phyloP scores from a whole-genome alignment of 2,888 invertebrate genomes.

The Matsumyia berberina region DNA sequence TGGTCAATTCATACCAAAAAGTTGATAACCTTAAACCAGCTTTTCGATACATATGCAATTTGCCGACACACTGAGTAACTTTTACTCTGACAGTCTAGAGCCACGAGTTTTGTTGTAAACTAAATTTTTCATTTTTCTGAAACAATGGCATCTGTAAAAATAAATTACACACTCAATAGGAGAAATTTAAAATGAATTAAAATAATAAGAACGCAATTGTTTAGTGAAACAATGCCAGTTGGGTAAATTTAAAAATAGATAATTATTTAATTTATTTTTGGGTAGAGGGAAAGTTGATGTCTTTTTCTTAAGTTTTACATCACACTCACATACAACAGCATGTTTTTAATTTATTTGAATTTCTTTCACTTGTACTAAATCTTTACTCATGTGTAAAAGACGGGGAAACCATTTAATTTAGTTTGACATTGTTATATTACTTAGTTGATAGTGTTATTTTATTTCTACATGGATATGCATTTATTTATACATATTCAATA shows the following conservation, averaged over 20 bases:
- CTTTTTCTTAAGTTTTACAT: slow-evolving; percentile 23
- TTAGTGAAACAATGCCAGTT: slow-evolving; percentile 65
- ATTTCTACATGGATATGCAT: background rate
- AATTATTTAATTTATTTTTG: slow-evolving; percentile 55
- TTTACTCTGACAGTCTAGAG: too few relatives aligned
- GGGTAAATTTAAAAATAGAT: slow-evolving; percentile 51
- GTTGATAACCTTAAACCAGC: too few relatives aligned
- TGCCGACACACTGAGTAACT: too few relatives aligned
- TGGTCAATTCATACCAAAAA: too few relatives aligned
- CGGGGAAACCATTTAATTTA: slow-evolving; percentile 26
- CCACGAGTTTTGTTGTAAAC: too few relatives aligned
- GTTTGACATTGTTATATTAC: slow-evolving; percentile 6
- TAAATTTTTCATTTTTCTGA: too few relatives aligned
- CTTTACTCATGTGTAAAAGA: slow-evolving; percentile 38
- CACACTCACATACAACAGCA: background rate
- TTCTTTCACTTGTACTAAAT: slow-evolving; percentile 28
- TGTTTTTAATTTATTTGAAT: slow-evolving; percentile 32
- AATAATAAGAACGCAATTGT: slow-evolving; percentile 62
- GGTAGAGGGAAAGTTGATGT: slow-evolving; percentile 18
- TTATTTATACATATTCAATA: too few relatives aligned
- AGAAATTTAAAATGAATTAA: slow-evolving; percentile 36
- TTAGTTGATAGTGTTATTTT: slow-evolving; percentile 2
- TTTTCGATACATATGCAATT: too few relatives aligned
- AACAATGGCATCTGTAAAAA: slow-evolving; percentile 16
- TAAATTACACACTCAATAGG: slow-evolving; percentile 22